These are phyloP conservation scores for Troilus luridus DNA, from an alignment of 2,888 invertebrate species.

Conservation along the genomic window DNA sequence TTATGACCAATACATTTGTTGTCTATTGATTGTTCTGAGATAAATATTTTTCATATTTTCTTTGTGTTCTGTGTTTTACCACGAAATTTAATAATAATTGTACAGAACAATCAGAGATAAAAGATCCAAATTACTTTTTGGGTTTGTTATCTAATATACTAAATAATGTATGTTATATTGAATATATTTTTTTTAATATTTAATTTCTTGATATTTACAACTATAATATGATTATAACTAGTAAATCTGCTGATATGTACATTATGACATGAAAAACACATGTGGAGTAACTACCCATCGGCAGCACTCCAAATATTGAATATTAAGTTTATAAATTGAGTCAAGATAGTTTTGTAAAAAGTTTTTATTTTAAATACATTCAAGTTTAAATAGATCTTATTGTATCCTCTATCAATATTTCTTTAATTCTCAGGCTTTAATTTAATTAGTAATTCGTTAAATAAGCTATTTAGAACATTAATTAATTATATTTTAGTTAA, in stretches of 20 bases:
- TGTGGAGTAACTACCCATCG: no score
- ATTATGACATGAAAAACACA: no score
- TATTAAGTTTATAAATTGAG: neutral
- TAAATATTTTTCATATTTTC: neutral
- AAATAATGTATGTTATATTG: no score
- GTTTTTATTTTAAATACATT: neutral
- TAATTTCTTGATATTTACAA: no score
- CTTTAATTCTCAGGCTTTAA: neutral
- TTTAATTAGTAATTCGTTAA: neutral
- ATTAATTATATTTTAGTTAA: no score
- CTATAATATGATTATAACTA: no score
- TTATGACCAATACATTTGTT: neutral
- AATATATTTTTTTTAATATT: no score
- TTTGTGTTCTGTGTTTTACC: neutral
- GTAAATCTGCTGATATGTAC: no score
- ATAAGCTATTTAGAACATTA: neutral
- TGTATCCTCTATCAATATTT: neutral
- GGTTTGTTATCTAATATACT: slow-evolving; percentile 20
- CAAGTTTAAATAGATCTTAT: neutral
- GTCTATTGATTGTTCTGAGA: neutral
- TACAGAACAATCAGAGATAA: neutral
- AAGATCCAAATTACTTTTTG: neutral
- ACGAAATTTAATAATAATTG: neutral
- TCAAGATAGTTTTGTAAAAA: neutral
- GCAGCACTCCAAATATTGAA: no score